Conservation (phyloP, 2,888 invertebrate genomes). For the Drosophila stalkeri region DNA sequence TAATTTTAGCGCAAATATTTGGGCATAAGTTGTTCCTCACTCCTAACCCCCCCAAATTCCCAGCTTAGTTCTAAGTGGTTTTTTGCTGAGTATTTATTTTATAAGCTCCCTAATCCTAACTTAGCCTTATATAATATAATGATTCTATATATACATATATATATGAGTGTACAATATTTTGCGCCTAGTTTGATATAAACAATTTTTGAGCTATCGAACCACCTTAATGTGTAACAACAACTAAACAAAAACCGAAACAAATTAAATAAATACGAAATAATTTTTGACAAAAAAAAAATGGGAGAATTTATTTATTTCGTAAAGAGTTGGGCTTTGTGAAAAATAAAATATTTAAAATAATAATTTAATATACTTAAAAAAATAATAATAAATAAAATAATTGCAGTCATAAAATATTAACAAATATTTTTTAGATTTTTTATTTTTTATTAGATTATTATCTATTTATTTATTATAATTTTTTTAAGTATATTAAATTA, state of each 20-base stretch:
- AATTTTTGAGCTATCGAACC: slow-evolving; percentile 82
- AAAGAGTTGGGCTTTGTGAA: neutral
- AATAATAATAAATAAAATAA: too few relatives aligned
- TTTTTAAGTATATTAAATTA: too few relatives aligned
- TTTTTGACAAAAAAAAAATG: slow-evolving; percentile 47
- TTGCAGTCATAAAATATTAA: too few relatives aligned
- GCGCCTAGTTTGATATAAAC: slow-evolving; percentile 68
- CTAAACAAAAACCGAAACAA: slow-evolving; percentile 46
- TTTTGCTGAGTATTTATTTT: slow-evolving; percentile 28
- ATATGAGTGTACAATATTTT: slow-evolving; percentile 70
- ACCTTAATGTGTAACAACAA: slow-evolving; percentile 80
- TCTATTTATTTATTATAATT: too few relatives aligned
- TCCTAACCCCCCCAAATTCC: neutral
- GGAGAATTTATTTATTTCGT: neutral
- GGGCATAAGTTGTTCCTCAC: slow-evolving; percentile 51
- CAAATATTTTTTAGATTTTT: too few relatives aligned
- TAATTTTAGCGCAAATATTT: slow-evolving; percentile 67
- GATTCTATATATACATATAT: neutral
- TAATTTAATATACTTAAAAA: too few relatives aligned
- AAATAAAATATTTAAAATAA: neutral
- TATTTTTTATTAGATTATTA: too few relatives aligned
- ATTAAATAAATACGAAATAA: slow-evolving; percentile 71
- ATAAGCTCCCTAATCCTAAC: slow-evolving; percentile 7
- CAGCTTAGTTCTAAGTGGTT: slow-evolving; percentile 53
- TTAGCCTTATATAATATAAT: slow-evolving; percentile 57